These are phyloP conservation scores for Hemiprocne comata DNA, from an alignment of 2,113 vertebrate genomes.

Conservation along the genomic window DNA sequence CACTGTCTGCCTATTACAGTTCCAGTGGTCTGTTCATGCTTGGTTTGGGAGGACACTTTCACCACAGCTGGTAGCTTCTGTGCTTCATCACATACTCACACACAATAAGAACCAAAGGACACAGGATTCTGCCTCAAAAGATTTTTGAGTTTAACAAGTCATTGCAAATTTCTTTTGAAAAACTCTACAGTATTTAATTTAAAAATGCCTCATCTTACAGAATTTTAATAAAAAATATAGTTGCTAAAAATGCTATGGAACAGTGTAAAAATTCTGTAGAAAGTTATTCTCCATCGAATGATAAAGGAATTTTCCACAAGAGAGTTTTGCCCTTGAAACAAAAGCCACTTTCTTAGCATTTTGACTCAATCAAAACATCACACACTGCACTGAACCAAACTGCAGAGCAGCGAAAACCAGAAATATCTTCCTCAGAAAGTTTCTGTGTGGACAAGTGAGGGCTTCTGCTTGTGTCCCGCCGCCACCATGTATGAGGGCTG, in stretches of 20 bases:
- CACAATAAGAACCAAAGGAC: neutral
- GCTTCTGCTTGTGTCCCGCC: neutral
- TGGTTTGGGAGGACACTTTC: neutral
- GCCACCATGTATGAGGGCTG: rapidly evolving
- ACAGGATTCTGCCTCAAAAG: neutral
- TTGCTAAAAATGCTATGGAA: neutral
- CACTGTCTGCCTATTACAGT: neutral
- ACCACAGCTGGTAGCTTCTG: neutral
- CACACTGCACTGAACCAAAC: neutral
- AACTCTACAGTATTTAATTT: neutral
- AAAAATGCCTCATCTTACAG: neutral
- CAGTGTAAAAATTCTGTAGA: neutral
- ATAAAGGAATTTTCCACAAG: neutral
- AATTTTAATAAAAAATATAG: neutral
- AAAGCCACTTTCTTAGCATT: neutral
- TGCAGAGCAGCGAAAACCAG: neutral
- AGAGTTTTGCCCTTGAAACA: neutral
- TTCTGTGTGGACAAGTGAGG: neutral
- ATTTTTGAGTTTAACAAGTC: neutral
- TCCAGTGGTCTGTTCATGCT: neutral
- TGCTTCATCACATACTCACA: neutral
- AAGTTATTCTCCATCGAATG: neutral
- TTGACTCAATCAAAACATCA: neutral
- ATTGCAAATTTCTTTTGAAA: neutral
- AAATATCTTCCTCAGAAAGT: neutral